Evolutionary conservation across 2,797 vertebrate genomes (phyloP), one percentile per base, ranked within the genome.

Genomic region (Spinus pinus): DNA sequence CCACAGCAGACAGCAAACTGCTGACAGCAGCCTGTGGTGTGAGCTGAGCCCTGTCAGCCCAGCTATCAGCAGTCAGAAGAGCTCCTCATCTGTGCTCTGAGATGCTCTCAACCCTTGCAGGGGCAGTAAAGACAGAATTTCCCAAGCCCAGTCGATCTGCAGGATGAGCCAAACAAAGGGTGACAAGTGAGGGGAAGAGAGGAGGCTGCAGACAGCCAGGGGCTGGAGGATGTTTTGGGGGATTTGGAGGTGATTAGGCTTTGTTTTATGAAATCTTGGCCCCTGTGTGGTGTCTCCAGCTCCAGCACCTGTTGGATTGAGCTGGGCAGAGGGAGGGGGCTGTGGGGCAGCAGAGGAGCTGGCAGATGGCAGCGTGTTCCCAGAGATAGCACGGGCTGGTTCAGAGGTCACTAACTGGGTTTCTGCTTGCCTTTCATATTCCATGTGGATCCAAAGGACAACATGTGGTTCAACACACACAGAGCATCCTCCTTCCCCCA

Each of bases 341-440:
- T 0, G 0, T 11, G 4, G 64, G 35, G 77, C 2, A 25, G 31
- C 0, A 0, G 49, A 75, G 65, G 85, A 90, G 81, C 80, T 88
- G 79, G 91, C 90, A 94, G 95, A 85, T 96, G 96, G 91, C 87
- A 87, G 64, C 39, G 77, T 95, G 94, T 67, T 96, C 82, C 70
- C 4, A 19, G 78, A 97, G 96, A 97, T 93, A 97, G 96, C 84
- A 54, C 4, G 0, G 74, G 79, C n/a, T 28, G 92, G 96, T 92
- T 97, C 97, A 97, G 78, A 94, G 97, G 96, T 96, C 86, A 93
- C 96, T 96, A 97, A 97, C 91, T 97, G 96, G 84, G 85, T 97
- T 97, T 96, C 90, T 96, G 92, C 91, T 96, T 87, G 86, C 89
- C 58, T 94, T 97, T 97, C 81, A 50, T 90, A 81, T 79, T 92